Percentiles rank a stretch among this genome's conserved stretches.
Evolutionary conservation across 2,113 vertebrate species (phyloP).

Genomic region (Sturnira hondurensis): DNA sequence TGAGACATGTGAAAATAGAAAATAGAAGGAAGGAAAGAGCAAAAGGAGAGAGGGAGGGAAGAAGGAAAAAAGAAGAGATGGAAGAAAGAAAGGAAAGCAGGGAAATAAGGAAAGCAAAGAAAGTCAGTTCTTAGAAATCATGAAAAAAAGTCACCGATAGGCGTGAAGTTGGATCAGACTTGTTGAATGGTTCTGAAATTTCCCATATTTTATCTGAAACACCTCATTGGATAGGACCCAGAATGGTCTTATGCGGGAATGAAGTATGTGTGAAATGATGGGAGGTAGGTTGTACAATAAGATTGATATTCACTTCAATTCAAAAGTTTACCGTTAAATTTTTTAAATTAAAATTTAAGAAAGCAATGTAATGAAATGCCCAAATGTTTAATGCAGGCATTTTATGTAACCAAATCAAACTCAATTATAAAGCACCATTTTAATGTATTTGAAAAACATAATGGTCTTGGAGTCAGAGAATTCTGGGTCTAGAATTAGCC

Average conservation of each 20-base stretch:
- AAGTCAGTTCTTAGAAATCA: not conserved
- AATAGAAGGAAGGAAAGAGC: not conserved
- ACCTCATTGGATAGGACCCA: not conserved
- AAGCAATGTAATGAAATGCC: not conserved
- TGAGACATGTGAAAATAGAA: not conserved
- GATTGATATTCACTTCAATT: not conserved
- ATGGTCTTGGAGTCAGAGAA: not conserved
- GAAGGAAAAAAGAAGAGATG: fast-evolving
- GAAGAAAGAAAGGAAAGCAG: not conserved
- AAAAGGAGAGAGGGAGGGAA: not conserved
- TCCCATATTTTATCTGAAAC: not conserved
- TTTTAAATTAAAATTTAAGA: not conserved
- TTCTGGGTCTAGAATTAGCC: not conserved
- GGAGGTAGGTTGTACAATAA: not conserved
- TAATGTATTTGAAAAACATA: not conserved
- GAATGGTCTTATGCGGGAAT: not conserved
- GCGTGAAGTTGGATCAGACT: not conserved
- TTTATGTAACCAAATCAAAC: not conserved
- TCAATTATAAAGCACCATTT: not conserved
- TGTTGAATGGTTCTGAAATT: not conserved
- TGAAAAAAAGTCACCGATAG: not conserved
- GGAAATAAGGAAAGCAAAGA: not conserved
- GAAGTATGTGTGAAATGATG: not conserved
- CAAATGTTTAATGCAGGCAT: not conserved
- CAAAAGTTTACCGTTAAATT: not conserved